Evolutionary conservation across 1,140 invertebrate species (phyloP), one percentile per base, ranked within the genome.

Genomic region (Leucophenga varia): DNA sequence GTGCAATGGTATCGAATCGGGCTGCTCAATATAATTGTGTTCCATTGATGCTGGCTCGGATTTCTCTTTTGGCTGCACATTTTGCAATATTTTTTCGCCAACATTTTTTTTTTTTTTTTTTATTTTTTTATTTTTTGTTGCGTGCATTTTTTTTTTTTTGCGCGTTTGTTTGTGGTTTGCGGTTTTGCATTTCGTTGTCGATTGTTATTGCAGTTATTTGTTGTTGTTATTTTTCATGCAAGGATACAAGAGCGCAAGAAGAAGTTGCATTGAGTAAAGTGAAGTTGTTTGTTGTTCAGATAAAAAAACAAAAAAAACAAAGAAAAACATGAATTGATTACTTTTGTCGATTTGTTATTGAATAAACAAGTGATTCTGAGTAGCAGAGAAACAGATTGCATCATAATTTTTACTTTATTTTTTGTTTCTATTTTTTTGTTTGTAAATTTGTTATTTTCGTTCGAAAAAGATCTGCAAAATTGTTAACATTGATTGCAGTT

Each of bases 21-120:
- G 71, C 47, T 64, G 68, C 63, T 74, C 71, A 48, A 72, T 72
- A 72, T 72, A 63, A 70, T 74, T 74, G 57, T 74, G 58, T 54
- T 74, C 71, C 52, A 74, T 57, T 43, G 72, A 68, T 61, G 68
- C 57, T 52, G 69, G 69, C 54, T 69, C 69, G 38, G 64, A 67
- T 72, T 72, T 72, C 53, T 64, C 68, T 42, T 69, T 72, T 57
- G 61, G 53, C 69, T 72, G 61, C n/a, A n/a, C n/a, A n/a, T 37
- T 52, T 43, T 39, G 3, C 14, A 7, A 38, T 6, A 19, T 43
- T 32, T 20, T 32, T 14, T 40, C 46, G 50, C 55, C 58, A 34
- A 34, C 6, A 30, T 35, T 52, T 34, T 6, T 34, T 34, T 34
- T 34, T 6, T 34, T 47, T 57, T 61, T 28, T 44, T 42, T 36